Conservation (phyloP, 2,888 invertebrate genomes). For the Protodeltote pygarga region DNA sequence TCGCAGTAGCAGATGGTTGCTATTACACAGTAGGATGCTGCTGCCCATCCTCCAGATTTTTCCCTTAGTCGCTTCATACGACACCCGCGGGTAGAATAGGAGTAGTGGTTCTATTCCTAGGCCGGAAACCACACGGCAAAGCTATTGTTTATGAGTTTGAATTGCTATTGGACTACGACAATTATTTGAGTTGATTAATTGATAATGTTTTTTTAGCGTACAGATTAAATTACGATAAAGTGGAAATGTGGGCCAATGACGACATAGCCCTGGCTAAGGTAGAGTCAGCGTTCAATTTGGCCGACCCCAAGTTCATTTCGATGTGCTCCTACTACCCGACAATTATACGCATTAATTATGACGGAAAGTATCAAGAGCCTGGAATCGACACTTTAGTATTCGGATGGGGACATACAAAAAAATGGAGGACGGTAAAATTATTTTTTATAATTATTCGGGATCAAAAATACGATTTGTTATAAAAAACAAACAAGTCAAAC, state of each 20-base stretch:
- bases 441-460: background rate
- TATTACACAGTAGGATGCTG: no score
- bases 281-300: constrained; percentile 56
- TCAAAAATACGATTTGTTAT: no score
- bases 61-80: no score
- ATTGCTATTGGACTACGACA: no score
- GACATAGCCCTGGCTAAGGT: constrained; percentile 66
- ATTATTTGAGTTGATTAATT: no score
- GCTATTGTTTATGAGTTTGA: no score
- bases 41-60: no score
- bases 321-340: constrained; percentile 54
- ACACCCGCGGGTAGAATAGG: no score
- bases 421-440: constrained; percentile 45
- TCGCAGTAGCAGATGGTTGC: no score
- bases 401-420: constrained; percentile 58
- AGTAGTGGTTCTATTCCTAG: no score
- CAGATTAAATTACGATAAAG: constrained; percentile 47
- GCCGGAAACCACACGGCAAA: no score
- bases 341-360: constrained; percentile 53
- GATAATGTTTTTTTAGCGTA: constrained; percentile 64
- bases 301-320: fast-evolving
- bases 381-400: constrained; percentile 46
- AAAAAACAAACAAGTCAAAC: no score
- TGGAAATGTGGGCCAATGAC: constrained; percentile 59
- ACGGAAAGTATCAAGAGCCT: constrained; percentile 40